A percentile compares a stretch with the other conserved stretches of the same genome.
These are phyloP conservation scores for Emmelina monodactyla DNA, from an alignment of 2,888 invertebrate genomes.

Conservation along the genomic window DNA sequence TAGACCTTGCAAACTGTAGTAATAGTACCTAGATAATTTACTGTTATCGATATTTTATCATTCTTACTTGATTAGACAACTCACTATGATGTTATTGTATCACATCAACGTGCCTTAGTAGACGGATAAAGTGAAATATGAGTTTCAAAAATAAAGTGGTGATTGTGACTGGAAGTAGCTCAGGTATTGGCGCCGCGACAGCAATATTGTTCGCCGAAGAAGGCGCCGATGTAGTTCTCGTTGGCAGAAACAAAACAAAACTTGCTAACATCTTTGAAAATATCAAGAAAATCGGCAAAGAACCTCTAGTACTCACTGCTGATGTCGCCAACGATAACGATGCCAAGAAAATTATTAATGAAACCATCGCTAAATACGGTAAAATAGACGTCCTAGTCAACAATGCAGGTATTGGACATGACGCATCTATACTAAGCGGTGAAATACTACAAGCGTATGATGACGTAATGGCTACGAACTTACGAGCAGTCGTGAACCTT, in stretches of 20 bases:
- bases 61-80: too few species aligned
- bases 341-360: constrained; percentile 17
- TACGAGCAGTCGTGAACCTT: constrained; percentile 18
- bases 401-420: constrained; percentile 22
- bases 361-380: constrained; percentile 21
- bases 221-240: constrained; percentile 26
- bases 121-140: constrained; percentile 21
- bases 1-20: too few species aligned
- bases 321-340: constrained; percentile 24
- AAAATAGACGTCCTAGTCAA: constrained; percentile 26
- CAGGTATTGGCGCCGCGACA: constrained; percentile 31
- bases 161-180: constrained; percentile 29
- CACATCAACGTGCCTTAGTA: too few species aligned
- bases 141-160: constrained; percentile 29
- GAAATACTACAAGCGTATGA: constrained; percentile 19
- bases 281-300: constrained; percentile 16
- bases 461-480: constrained; percentile 20
- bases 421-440: constrained; percentile 12
- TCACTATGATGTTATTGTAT: too few species aligned
- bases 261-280: constrained; percentile 20
- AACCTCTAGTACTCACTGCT: constrained; percentile 19
- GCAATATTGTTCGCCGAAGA: constrained; percentile 27
- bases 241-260: constrained; percentile 28
- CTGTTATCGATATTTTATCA: too few species aligned
- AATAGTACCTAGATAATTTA: too few species aligned